phyloP scores from a whole-genome alignment of 2,888 invertebrate genomes.

The Metalampra italica region DNA sequence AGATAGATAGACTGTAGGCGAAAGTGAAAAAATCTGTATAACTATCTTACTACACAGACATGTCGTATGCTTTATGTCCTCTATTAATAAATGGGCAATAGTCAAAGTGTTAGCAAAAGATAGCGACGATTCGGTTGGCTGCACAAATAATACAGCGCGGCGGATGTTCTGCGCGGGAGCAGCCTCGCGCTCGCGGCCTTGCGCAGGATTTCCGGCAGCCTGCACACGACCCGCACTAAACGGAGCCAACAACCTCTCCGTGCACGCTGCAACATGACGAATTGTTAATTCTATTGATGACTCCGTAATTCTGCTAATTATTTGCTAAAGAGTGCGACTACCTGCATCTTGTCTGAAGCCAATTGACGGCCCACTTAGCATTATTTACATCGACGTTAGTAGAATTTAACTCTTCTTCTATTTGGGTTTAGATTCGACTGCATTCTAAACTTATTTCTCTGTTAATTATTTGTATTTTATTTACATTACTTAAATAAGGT shows the following conservation, averaged over 20 bases:
- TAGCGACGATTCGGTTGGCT: slow-evolving; percentile 20
- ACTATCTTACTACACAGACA: background rate
- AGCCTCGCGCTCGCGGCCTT: slow-evolving; percentile 57
- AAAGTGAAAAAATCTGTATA: background rate
- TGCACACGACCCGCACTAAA: slow-evolving; percentile 46
- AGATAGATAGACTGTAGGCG: background rate
- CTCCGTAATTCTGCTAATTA: slow-evolving; percentile 2
- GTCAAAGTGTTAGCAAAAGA: slow-evolving; percentile 25
- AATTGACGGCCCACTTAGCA: too few relatives aligned
- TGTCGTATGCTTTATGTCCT: background rate
- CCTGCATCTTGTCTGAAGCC: too few relatives aligned
- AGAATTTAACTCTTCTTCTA: too few relatives aligned
- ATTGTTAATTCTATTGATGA: slow-evolving; percentile 19
- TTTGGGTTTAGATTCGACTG: too few relatives aligned
- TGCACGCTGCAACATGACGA: slow-evolving; percentile 12
- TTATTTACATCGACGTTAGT: too few relatives aligned
- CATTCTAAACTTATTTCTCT: too few relatives aligned
- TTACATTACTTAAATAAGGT: too few relatives aligned
- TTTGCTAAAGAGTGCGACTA: background rate
- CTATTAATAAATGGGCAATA: background rate
- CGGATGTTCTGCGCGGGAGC: slow-evolving; percentile 32
- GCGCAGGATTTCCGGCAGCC: slow-evolving; percentile 71
- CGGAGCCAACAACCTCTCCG: slow-evolving; percentile 33
- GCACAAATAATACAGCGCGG: slow-evolving; percentile 29
- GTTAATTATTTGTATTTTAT: too few relatives aligned